Conservation (phyloP, 2,888 invertebrate species). For the Acrobasis suavella region DNA sequence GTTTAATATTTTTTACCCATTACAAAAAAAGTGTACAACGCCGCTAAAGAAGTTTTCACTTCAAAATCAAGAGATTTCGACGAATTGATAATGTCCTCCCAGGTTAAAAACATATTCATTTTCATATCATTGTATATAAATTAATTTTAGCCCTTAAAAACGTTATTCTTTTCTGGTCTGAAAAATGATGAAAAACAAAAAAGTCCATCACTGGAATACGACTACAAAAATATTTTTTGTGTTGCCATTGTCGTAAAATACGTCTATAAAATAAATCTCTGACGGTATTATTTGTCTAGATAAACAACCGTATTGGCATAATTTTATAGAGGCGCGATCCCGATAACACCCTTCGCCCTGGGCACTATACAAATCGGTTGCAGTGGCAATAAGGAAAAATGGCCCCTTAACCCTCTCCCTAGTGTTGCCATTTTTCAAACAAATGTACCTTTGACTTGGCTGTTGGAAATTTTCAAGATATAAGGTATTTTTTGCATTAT, state of each 20-base stretch:
- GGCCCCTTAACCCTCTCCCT: constrained; percentile 13
- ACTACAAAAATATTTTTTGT: not conserved
- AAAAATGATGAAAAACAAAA: not conserved
- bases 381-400: constrained; percentile 12
- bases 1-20: too few species aligned
- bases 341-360: constrained; percentile 18
- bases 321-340: constrained; percentile 17
- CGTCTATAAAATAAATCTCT: constrained; percentile 10
- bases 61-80: too few species aligned
- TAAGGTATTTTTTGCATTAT: not conserved
- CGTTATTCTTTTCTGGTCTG: not conserved
- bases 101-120: not conserved
- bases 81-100: too few species aligned
- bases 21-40: too few species aligned
- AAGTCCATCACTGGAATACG: not conserved
- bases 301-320: constrained; percentile 14
- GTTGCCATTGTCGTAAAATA: constrained; percentile 2
- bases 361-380: constrained; percentile 16
- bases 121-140: too few species aligned
- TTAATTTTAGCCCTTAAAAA: too few species aligned
- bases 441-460: constrained; percentile 3
- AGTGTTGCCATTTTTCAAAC: constrained; percentile 5
- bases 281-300: constrained; percentile 5
- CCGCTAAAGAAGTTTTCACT: too few species aligned
- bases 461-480: not conserved